Base-by-base conservation (phyloP, 2,888 invertebrate species). In the Troilus luridus region DNA sequence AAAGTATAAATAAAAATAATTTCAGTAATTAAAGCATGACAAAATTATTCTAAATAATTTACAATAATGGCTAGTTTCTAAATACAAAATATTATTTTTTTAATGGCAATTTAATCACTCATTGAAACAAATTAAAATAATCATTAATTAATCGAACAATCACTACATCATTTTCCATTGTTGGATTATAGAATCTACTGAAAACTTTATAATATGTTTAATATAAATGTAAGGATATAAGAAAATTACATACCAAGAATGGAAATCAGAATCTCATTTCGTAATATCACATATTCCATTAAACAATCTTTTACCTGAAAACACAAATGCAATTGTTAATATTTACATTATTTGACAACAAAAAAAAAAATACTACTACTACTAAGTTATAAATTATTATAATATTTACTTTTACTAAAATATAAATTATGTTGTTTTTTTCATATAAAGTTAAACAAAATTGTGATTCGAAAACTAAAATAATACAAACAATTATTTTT, bases 221-320 rank as follows among this genome's bases (percentile, higher is more conserved):
- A 5, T 62, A 21, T n/a, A 62, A 21, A 0, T 7, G n/a, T 14
- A 14, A 5, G 5, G 2, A 67, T 67, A 24, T 27, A 24, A 12
- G 3, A 67, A 7, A 77, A 17, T 14, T 41, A 77, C 72, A 41
- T 41, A 77, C 72, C 72, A 77, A 8, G 17, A 27, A 41, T 72
- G 14, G 6, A 14, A 27, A 24, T 72, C 27, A 14, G 72, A 72
- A 14, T 72, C 72, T 12, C 0, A 14, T 27, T 72, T 72, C 19
- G 24, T 24, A 67, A 67, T 67, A 62, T 21, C 6, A 5, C 2
- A 67, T 14, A 72, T 24, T 77, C 3, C 27, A 77, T 19, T 17
- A 41, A 77, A 9, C 72, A 77, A 17, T 77, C 7, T 41, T 41
- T 77, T 77, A 77, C 72, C 72, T 77, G 72, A 77, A 77, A 77